Percentiles rank a stretch among this genome's conserved stretches.
These are phyloP conservation scores for Coturnix japonica DNA, from an alignment of 2,113 vertebrate species.

Conservation along the genomic window DNA sequence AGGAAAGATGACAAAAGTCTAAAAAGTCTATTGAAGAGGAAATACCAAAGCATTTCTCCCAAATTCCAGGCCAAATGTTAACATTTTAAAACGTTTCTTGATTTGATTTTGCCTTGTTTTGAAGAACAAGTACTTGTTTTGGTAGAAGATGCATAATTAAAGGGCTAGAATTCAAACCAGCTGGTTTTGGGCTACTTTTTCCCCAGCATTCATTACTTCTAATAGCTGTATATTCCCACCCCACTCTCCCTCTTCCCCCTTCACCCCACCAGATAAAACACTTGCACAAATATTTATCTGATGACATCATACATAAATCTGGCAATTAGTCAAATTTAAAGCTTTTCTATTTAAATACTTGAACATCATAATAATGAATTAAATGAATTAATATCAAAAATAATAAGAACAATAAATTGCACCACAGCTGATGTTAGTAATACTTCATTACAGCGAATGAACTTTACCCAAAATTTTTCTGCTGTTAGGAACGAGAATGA, in stretches of 20 bases:
- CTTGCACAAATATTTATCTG: background rate
- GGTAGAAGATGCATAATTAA: background rate
- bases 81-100: background rate
- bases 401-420: background rate
- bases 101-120: background rate
- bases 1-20: background rate
- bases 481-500: rapidly evolving
- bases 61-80: background rate
- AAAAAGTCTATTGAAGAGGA: background rate
- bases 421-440: background rate
- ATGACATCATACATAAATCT: background rate
- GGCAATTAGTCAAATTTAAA: background rate
- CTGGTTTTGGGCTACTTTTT: background rate
- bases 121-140: background rate
- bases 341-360: background rate
- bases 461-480: background rate
- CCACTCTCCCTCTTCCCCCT: no score
- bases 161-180: background rate
- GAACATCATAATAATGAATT: background rate
- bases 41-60: rapidly evolving
- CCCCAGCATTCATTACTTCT: background rate
- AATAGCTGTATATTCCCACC: background rate
- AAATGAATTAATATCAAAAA: background rate
- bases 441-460: background rate
- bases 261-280: background rate